Evolutionary conservation across 2,113 vertebrate species (phyloP).

Genomic region (Murina feae): DNA sequence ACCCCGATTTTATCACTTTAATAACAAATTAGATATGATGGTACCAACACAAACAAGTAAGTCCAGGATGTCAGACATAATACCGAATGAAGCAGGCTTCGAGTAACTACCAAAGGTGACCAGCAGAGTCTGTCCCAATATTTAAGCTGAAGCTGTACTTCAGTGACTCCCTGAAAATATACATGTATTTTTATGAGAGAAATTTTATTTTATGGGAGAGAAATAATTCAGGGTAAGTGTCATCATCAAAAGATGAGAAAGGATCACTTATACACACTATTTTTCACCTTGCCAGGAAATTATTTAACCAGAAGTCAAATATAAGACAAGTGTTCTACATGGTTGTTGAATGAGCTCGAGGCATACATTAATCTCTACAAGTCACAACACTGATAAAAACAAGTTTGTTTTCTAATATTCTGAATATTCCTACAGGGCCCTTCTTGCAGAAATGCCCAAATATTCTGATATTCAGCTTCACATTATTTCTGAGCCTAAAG

Average conservation of each 20-base stretch:
- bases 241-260: background rate
- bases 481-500: background rate
- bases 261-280: background rate
- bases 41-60: background rate
- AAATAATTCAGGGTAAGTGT: background rate
- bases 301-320: background rate
- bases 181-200: background rate
- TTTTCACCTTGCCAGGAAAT: background rate
- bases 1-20: background rate
- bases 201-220: background rate
- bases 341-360: background rate
- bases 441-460: background rate
- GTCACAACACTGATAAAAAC: background rate
- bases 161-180: background rate
- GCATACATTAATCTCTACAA: background rate
- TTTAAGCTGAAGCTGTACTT: background rate
- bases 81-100: background rate
- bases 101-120: background rate
- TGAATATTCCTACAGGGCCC: too few species aligned
- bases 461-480: background rate
- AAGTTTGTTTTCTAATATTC: background rate
- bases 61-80: background rate
- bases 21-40: background rate
- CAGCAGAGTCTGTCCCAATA: background rate
- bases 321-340: too few species aligned